A percentile compares a stretch with the other conserved stretches of the same genome.
Evolutionary conservation across 2,797 vertebrate species (phyloP).

Genomic region (Apogon hyalosoma): DNA sequence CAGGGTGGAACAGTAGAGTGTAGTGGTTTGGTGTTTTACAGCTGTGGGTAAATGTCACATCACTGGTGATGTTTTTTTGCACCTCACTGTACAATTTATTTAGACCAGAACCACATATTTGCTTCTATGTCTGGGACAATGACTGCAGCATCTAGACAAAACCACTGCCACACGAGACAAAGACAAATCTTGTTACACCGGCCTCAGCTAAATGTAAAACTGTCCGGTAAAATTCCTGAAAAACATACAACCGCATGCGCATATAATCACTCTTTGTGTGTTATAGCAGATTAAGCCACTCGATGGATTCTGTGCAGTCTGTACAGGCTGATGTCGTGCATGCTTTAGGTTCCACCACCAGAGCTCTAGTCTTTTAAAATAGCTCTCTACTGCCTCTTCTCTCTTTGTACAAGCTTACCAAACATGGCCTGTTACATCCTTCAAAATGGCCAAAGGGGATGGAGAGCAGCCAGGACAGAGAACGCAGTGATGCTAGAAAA

Average conservation of each 20-base stretch:
- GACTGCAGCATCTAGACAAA: background rate
- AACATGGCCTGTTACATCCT: conserved; percentile 66
- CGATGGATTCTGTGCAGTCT: conserved; percentile 14
- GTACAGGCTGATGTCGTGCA: conserved; percentile 14
- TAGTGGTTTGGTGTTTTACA: conserved; percentile 5
- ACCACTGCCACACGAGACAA: background rate
- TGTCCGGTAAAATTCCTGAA: background rate
- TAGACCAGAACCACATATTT: background rate
- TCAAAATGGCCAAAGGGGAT: conserved; percentile 42
- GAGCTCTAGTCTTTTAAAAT: conserved; percentile 30
- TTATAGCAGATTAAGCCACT: conserved; percentile 6
- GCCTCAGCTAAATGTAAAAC: conserved; percentile 3
- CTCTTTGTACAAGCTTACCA: conserved; percentile 56
- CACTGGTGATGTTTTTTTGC: background rate
- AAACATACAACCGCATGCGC: background rate
- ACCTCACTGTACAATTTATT: background rate
- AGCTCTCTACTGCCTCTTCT: conserved; percentile 10
- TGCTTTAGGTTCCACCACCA: background rate
- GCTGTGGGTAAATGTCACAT: conserved; percentile 18
- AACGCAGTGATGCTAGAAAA: conserved; percentile 39
- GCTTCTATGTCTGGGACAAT: background rate
- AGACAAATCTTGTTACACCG: background rate
- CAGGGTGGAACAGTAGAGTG: background rate
- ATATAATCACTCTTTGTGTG: background rate
- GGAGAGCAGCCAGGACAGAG: conserved; percentile 40